Evolutionary conservation across 1,140 invertebrate species (phyloP), one percentile per base, ranked within the genome.

Genomic region (Aphaenogaster rudis): DNA sequence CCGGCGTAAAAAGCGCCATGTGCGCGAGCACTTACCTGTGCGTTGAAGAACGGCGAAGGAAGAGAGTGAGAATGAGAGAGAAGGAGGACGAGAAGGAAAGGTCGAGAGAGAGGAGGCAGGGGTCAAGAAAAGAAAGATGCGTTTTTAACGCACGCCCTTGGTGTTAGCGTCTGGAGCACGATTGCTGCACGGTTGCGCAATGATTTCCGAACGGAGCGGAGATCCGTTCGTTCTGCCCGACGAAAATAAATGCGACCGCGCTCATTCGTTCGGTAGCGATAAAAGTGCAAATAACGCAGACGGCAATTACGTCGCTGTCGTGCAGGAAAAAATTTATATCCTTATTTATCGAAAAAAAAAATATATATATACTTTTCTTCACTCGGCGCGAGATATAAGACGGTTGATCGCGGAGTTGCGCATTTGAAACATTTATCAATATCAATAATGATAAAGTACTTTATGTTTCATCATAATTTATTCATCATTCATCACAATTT

Each of bases 101-200:
- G 57, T 63, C 45, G 45, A 64, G 59, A 36, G 59, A 36, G 45
- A 9, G 33, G 28, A 72, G 66, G 57, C 67, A 66, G 57, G 33
- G 36, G 15, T 77, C 48, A 33, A 39, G 59, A 64, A 45, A 66
- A 86, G 72, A 82, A 61, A 15, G 80, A 82, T 74, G 80, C 80
- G 69, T 84, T 84, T 84, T 84, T 74, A 84, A 82, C 67, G 11
- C 28, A 66, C 80, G 80, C 39, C 54, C 67, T 84, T 84, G 74
- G 80, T 84, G 69, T 39, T 82, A n/a, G 42, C 54, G 66, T 7
- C 52, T 54, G 52, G 42, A 50, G 64, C 39, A 4, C n/a, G 39
- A n/a, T 66, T 52, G 77, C 28, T 63, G 78, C 36, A 42, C 64
- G 36, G 42, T 82, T 82, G 80, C 69, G 80, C 54, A 84, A 82